These are phyloP conservation scores for Calliphora vomitoria DNA, from an alignment of 2,888 invertebrate species.

Conservation along the genomic window DNA sequence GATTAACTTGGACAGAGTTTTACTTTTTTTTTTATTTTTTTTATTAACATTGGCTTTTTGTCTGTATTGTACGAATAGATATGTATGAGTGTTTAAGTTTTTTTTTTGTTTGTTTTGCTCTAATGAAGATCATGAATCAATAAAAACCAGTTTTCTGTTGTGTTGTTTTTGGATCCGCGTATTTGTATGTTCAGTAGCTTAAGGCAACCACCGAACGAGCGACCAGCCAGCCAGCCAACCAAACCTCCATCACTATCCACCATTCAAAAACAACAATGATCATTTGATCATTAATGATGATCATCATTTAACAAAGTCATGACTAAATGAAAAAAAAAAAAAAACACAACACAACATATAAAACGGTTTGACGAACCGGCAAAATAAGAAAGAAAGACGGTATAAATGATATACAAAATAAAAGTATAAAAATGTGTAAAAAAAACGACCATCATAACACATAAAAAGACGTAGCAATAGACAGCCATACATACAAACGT, in stretches of 20 bases:
- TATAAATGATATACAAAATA: constrained; percentile 39
- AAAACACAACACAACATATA: constrained; percentile 16
- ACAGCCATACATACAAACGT: not conserved
- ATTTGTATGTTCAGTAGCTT: constrained; percentile 60
- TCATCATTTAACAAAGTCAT: constrained; percentile 71
- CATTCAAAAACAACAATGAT: constrained; percentile 44
- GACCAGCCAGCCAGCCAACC: constrained; percentile 7
- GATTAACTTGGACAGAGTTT: constrained; percentile 62
- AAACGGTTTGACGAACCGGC: constrained; percentile 52
- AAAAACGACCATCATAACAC: constrained; percentile 23
- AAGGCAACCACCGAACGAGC: constrained; percentile 34
- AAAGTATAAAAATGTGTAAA: constrained; percentile 42
- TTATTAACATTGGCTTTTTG: constrained; percentile 18
- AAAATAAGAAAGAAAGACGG: constrained; percentile 50
- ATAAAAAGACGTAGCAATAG: not conserved
- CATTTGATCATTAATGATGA: constrained; percentile 57
- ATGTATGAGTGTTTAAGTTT: not conserved
- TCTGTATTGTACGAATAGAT: not conserved
- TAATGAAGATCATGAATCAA: constrained; percentile 71
- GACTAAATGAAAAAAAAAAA: constrained; percentile 60
- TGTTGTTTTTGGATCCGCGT: constrained; percentile 29
- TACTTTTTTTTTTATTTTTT: constrained; percentile 5
- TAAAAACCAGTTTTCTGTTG: constrained; percentile 63
- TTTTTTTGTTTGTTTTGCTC: constrained; percentile 44
- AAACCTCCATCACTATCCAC: constrained; percentile 35